phyloP scores from a whole-genome alignment of 1,140 invertebrate species.

The Archegozetes longisetosus region DNA sequence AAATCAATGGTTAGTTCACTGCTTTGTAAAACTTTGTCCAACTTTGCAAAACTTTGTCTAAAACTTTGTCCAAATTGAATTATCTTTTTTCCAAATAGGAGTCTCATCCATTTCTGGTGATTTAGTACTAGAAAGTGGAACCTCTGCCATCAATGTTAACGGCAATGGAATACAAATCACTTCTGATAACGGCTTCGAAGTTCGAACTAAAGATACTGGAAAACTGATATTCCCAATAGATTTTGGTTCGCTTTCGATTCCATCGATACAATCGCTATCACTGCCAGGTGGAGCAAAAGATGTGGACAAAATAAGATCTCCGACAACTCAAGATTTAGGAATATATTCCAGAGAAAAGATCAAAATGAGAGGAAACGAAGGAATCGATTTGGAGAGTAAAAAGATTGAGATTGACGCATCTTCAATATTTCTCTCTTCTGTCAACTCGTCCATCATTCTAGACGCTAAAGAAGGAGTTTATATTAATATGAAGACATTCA shows the following conservation, averaged over 20 bases:
- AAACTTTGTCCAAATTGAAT: background rate
- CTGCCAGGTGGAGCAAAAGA: conserved; percentile 6
- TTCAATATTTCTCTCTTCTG: conserved; percentile 10
- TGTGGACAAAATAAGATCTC: conserved; percentile 18
- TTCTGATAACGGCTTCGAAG: conserved; percentile 10
- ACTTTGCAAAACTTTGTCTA: background rate
- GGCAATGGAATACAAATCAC: conserved; percentile 7
- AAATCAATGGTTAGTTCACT: conserved; percentile 1
- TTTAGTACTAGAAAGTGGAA: conserved; percentile 9
- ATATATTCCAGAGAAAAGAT: conserved; percentile 1
- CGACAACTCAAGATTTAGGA: conserved; percentile 11
- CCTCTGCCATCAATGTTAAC: conserved; percentile 4
- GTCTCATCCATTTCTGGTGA: conserved; percentile 11
- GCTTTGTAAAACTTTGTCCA: background rate
- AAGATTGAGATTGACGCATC: conserved; percentile 1
- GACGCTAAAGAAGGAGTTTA: conserved; percentile 11
- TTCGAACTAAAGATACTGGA: conserved; percentile 1
- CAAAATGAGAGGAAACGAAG: conserved; percentile 13
- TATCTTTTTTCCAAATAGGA: background rate
- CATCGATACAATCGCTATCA: conserved; percentile 6
- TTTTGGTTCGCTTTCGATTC: conserved; percentile 10
- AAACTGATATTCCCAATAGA: conserved; percentile 17
- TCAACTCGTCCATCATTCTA: conserved; percentile 10
- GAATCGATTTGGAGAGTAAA: conserved; percentile 12
- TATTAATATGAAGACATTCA: conserved; percentile 8